Evolutionary conservation across 2,113 vertebrate genomes (phyloP).

Genomic region (rat (Rattus norvegicus)): GRCr8 NC_086026.1:79159001-79159500

Average conservation of each 20-base stretch:
- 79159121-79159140: background rate
- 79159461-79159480: background rate
- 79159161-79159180: background rate
- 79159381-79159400: background rate
- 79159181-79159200: slow-evolving; percentile 23
- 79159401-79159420: background rate
- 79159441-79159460: background rate
- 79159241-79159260: slow-evolving; percentile 49
- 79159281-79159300: slow-evolving; percentile 3
- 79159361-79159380: too few species aligned
- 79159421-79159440: background rate
- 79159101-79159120: background rate
- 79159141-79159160: background rate
- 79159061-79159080: background rate
- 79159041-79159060: background rate
- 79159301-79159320: background rate
- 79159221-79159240: background rate
- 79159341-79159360: background rate
- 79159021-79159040: background rate
- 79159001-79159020: background rate
- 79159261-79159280: slow-evolving; percentile 6
- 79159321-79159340: background rate
- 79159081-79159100: background rate
- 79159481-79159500: background rate
- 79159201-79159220: background rate